Conservation (phyloP, 2,888 invertebrate genomes). For the Tenthredo amoena region DNA sequence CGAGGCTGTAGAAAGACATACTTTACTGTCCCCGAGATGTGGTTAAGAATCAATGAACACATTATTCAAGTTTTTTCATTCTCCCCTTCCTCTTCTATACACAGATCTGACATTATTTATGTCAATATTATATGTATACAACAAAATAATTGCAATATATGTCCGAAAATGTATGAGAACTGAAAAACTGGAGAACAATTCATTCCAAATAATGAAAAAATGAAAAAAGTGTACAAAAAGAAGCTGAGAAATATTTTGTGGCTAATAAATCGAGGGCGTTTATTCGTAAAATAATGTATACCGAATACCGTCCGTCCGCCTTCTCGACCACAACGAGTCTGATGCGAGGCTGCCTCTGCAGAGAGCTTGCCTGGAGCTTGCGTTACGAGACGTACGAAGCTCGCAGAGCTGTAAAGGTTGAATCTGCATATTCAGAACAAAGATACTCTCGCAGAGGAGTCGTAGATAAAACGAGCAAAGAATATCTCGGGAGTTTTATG, state of each 20-base stretch:
- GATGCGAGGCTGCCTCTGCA: background rate
- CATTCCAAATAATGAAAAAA: background rate
- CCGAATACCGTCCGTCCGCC: background rate
- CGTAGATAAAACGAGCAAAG: conserved; percentile 41
- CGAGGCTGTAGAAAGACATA: background rate
- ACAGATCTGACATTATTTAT: too few species aligned
- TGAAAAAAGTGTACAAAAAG: background rate
- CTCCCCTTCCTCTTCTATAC: background rate
- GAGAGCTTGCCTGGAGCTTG: background rate
- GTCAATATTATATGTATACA: too few species aligned
- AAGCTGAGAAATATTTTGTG: background rate
- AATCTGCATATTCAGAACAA: conserved; percentile 43
- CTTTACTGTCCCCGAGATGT: background rate
- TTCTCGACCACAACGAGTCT: background rate
- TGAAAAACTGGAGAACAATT: background rate
- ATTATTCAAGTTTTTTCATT: background rate
- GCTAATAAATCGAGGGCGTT: conserved; percentile 2
- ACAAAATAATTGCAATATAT: too few species aligned
- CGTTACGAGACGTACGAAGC: background rate
- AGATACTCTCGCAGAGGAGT: conserved; percentile 25
- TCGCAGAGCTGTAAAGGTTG: conserved; percentile 9
- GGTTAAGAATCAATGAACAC: background rate
- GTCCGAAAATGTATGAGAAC: too few species aligned
- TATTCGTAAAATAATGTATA: background rate
- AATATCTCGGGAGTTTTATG: conserved; percentile 40